Base-by-base conservation (phyloP, 2,797 vertebrate species). In the Lagocephalus sceleratus region DNA sequence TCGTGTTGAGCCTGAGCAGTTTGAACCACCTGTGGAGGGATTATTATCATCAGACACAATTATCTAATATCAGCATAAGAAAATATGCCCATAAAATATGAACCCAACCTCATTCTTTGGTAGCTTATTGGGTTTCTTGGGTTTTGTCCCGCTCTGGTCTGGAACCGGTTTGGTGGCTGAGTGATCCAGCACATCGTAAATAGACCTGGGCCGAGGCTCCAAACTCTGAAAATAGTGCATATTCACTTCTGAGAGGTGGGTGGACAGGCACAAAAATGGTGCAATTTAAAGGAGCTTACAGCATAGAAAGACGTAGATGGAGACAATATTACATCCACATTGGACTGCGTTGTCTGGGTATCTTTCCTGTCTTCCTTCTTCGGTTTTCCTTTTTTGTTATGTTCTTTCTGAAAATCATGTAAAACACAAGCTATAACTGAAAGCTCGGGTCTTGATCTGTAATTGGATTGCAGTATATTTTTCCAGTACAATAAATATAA, bases 161-260 rank as follows among this genome's bases (percentile, higher is more conserved):
- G 62, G 46, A 12, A 68, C 29, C 50, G 7, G 19, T 6, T 17
- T 67, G 20, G 41, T 53, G 58, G 49, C 57, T 20, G 77, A 73
- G 47, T 2, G 58, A 47, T 87, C 69, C 61, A 92, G 39, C 21
- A 78, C 85, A 7, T 85, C 87, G 72, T 92, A 92, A 73, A 92
- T 71, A 11, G 90, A 90, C 29, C 59, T 44, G 22, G 87, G 53
- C 12, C 72, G 79, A 65, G 68, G 1, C 23, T 86, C 76, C 1
- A 92, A 82, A 50, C 74, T 79, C 91, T 92, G 63, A 51, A 6
- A 71, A 66, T 25, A 26, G 22, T 7, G 52, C 42, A 48, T 12
- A 17, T 66, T 17, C 67, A 15, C 51, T 56, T 52, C 16, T 40
- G 57, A 60, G 20, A 68, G 43, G 51, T 41, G 19, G 32, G 32